These are phyloP conservation scores for Drosophila niveifrons DNA, from an alignment of 2,888 invertebrate genomes.

Conservation along the genomic window DNA sequence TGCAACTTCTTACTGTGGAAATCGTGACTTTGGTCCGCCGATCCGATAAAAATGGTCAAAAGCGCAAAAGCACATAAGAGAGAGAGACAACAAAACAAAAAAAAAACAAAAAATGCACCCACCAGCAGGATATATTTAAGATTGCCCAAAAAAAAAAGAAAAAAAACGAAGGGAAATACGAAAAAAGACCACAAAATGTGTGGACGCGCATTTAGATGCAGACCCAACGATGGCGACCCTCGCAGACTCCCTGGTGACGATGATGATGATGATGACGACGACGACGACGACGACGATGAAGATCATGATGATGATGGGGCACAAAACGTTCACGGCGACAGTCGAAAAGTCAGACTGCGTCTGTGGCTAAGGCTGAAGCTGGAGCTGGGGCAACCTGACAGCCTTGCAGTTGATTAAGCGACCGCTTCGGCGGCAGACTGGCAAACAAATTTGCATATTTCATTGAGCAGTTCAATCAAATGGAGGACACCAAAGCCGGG, in stretches of 20 bases:
- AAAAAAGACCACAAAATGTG: constrained; percentile 71
- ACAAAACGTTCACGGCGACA: constrained; percentile 53
- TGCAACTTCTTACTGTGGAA: constrained; percentile 68
- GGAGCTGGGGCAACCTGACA: constrained; percentile 19
- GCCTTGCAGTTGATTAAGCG: constrained; percentile 77
- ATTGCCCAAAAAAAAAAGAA: constrained; percentile 64
- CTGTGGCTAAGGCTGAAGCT: no score
- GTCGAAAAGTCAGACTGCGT: constrained; percentile 2
- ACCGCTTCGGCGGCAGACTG: constrained; percentile 52
- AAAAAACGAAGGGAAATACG: not conserved
- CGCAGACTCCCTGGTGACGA: constrained; percentile 37
- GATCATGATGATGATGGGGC: constrained; percentile 50
- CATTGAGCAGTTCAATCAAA: constrained; percentile 84
- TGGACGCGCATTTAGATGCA: constrained; percentile 48
- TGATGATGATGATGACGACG: constrained; percentile 50
- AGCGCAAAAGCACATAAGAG: constrained; percentile 58
- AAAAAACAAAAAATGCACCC: constrained; percentile 80
- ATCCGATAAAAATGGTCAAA: constrained; percentile 82
- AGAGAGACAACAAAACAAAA: constrained; percentile 29
- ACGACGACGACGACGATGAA: constrained; percentile 28
- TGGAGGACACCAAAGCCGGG: constrained; percentile 73
- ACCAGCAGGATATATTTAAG: constrained; percentile 84
- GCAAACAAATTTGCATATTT: constrained; percentile 83
- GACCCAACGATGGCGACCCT: constrained; percentile 58
- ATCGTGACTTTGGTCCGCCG: constrained; percentile 83